Conservation (phyloP, 2,797 vertebrate species). For the Silurus lanzhouensis region DNA sequence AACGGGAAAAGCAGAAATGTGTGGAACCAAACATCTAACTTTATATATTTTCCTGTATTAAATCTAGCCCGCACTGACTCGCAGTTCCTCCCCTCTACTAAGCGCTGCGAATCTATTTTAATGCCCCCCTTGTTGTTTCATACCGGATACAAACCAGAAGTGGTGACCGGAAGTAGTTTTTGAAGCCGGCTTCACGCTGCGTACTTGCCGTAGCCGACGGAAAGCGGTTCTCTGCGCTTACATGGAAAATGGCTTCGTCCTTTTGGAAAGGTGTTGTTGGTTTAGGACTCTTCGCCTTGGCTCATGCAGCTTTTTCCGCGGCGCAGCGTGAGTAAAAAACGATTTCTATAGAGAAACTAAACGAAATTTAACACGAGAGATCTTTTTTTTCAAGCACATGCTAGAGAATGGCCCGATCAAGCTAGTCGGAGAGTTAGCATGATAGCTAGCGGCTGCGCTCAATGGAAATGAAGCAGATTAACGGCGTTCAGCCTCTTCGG, state of each 20-base stretch:
- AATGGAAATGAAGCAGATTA: background rate
- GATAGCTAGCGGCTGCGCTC: background rate
- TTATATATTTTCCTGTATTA: background rate
- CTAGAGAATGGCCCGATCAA: background rate
- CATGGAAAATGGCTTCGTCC: slow-evolving; percentile 85
- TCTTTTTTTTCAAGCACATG: background rate
- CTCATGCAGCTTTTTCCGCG: slow-evolving; percentile 94
- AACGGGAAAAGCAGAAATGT: background rate
- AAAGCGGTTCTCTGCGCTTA: slow-evolving; percentile 22
- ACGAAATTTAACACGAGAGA: background rate
- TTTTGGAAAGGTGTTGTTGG: slow-evolving; percentile 95
- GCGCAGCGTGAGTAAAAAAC: slow-evolving; percentile 87
- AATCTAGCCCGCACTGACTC: background rate
- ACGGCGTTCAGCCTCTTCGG: background rate
- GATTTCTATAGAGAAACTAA: too few species aligned
- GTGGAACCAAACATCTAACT: background rate
- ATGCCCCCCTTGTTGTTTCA: background rate
- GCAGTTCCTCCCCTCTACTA: background rate
- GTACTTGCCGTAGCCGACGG: slow-evolving; percentile 8
- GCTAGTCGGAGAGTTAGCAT: slow-evolving; percentile 13
- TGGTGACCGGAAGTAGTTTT: background rate
- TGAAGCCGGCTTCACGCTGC: slow-evolving; percentile 32
- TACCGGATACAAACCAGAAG: background rate
- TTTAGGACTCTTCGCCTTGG: slow-evolving; percentile 89
- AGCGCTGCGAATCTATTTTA: background rate